Conservation (phyloP, 2,797 vertebrate species). For the Betta splendens region DNA sequence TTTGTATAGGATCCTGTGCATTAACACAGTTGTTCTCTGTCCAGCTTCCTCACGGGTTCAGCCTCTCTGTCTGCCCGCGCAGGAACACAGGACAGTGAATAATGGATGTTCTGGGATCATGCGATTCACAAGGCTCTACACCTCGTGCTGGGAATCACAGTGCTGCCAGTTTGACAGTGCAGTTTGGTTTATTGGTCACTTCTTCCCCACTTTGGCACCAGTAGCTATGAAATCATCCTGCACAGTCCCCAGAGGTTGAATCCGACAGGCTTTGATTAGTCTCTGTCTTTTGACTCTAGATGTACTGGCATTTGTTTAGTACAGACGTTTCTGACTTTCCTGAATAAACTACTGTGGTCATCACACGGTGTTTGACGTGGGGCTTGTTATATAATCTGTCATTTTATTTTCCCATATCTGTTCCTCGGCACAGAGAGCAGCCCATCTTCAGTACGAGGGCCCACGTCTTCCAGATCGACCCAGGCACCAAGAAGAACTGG, state of each 20-base stretch:
- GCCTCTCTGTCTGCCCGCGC: conserved; percentile 5
- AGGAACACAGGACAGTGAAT: conserved; percentile 32
- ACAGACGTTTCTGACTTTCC: too few relatives aligned
- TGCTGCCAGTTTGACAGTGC: not conserved
- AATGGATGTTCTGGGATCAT: conserved; percentile 44
- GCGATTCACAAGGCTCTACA: conserved; percentile 3
- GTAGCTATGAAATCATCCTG: too few relatives aligned
- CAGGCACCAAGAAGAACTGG: conserved; percentile 99
- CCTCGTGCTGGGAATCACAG: not conserved
- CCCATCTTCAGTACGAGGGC: conserved; percentile 98
- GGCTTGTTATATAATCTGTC: not conserved
- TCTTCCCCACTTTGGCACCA: too few relatives aligned
- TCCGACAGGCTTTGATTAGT: too few relatives aligned
- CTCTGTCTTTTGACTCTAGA: too few relatives aligned
- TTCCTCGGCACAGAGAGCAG: conserved; percentile 86
- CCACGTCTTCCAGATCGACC: conserved; percentile 99
- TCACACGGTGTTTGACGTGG: too few relatives aligned
- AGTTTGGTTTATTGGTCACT: not conserved
- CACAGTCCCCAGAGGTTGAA: too few relatives aligned
- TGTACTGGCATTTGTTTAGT: too few relatives aligned
- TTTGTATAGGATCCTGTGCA: not conserved
- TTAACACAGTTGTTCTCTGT: not conserved
- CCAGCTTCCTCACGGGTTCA: not conserved
- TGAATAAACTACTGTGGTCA: too few relatives aligned
- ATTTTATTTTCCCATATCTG: not conserved